Evolutionary conservation across 53 echinoderm and acorn worm genomes (phyloP), one percentile per base, ranked within the genome.

Genomic region (Zoroaster sp.): DNA sequence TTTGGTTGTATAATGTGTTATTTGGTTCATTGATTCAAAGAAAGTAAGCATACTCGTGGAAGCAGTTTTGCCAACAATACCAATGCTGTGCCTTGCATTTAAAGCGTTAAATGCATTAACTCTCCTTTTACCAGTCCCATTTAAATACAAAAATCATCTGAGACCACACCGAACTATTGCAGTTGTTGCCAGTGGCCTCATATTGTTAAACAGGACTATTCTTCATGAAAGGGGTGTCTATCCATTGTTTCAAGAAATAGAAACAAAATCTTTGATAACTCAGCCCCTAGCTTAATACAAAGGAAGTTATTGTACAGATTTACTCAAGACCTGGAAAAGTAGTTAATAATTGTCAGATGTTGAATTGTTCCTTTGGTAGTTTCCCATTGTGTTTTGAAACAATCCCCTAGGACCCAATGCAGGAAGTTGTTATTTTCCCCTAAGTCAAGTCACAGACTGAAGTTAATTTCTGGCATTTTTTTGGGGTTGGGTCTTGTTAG

Each of bases 361-460:
- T 51, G 23, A 28, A 59, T 25, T 21, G 63, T 59, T 10, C 28
- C 63, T 59, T 21, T 59, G 63, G 11, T 59, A 25, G 63, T 25
- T 49, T 34, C 30, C 74, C 47, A 25, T 31, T 30, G 76, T 76
- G 47, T 49, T 74, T 23, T 76, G 32, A 32, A 49, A 47, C 45
- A 47, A 30, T 47, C 81, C 54, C 81, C 3, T 2, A 37, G 81
- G 81, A 81, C 67, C 18, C 38, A 33, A 67, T 66, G 66, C 81
- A 81, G 81, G 81, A 81, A 81, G 81, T 81, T 81, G 81, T 66
- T 81, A 81, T 67, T 81, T 81, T 65, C 45, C 40, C 2, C 63
- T 59, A 59, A 59, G 63, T 59, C 7, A 59, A 59, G 63, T 59
- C 28, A 63, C 18, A n/a, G 55, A 21, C 66, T 25, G n/a, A 35